A percentile compares a stretch with the other conserved stretches of the same genome.
Evolutionary conservation across 2,888 invertebrate genomes (phyloP).

Genomic region (Caenorhabditis virilis): DNA sequence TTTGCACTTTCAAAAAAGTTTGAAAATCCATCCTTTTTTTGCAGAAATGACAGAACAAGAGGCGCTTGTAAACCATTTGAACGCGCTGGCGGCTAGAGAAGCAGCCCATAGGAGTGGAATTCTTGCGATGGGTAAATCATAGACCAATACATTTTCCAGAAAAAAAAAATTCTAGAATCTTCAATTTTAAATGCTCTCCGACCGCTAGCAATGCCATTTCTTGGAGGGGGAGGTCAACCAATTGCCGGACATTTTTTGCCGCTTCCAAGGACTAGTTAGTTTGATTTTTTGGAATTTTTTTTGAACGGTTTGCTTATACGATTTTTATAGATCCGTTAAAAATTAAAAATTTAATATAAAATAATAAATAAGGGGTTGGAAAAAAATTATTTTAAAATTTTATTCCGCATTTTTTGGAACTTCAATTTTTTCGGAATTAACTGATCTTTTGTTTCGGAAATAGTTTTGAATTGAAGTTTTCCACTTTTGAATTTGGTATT

Average conservation of each 20-base stretch:
- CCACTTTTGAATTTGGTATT: no score
- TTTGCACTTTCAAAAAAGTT: background rate
- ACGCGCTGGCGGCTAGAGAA: slow-evolving; percentile 13
- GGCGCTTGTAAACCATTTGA: slow-evolving; percentile 18
- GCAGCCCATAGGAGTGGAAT: slow-evolving; percentile 17
- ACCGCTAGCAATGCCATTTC: slow-evolving; percentile 17
- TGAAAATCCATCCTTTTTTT: slow-evolving; percentile 1
- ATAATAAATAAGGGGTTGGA: no score
- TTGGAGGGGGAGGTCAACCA: slow-evolving; percentile 11
- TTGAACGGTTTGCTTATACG: no score
- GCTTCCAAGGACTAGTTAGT: no score
- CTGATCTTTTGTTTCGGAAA: no score
- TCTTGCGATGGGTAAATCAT: slow-evolving; percentile 17
- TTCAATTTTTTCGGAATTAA: no score
- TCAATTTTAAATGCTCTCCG: slow-evolving; percentile 16
- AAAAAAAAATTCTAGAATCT: slow-evolving; percentile 10
- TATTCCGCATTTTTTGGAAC: no score
- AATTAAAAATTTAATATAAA: no score
- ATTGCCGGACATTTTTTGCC: slow-evolving; percentile 33
- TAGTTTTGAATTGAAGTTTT: no score
- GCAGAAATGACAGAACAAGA: slow-evolving; percentile 39
- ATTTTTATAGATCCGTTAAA: no score
- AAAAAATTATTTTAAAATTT: no score
- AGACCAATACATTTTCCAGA: background rate
- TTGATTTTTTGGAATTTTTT: no score